phyloP scores from a whole-genome alignment of 2,113 vertebrate species.

The Stegastes partitus region DNA sequence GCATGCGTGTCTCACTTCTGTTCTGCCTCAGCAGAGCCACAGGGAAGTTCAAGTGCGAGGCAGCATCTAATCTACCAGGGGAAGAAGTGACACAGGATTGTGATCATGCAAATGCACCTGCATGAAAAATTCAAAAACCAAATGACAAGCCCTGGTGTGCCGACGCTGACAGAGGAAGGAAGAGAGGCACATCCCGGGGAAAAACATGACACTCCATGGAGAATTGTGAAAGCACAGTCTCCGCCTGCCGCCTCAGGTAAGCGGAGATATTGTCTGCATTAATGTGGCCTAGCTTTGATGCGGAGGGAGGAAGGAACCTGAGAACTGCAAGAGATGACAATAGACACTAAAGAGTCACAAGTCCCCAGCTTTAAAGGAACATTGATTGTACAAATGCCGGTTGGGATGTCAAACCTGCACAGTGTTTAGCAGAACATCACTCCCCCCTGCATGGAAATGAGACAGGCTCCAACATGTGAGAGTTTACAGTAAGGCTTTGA shows the following conservation, averaged over 20 bases:
- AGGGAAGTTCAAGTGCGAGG: conserved; percentile 60
- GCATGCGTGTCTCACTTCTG: conserved; percentile 65
- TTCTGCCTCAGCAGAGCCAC: conserved; percentile 65
- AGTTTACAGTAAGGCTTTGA: conserved; percentile 64
- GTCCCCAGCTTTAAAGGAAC: conserved; percentile 81
- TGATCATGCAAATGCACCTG: conserved; percentile 79
- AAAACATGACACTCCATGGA: conserved; percentile 76
- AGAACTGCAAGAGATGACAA: conserved; percentile 71
- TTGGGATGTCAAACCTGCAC: conserved; percentile 69
- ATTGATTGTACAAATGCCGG: conserved; percentile 77
- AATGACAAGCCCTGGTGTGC: conserved; percentile 77
- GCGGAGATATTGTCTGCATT: conserved; percentile 79
- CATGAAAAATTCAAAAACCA: conserved; percentile 81
- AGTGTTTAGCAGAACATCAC: conserved; percentile 76
- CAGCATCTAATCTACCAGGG: conserved; percentile 63
- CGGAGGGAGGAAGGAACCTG: conserved; percentile 65
- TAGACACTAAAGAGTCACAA: conserved; percentile 77
- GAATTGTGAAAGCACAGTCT: conserved; percentile 79
- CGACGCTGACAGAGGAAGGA: conserved; percentile 69
- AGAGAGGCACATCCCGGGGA: conserved; percentile 65
- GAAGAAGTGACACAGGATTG: conserved; percentile 68
- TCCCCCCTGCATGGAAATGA: conserved; percentile 69
- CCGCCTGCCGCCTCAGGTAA: conserved; percentile 83
- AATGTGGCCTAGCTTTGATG: conserved; percentile 83
- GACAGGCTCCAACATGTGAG: conserved; percentile 68